Conservation (phyloP, 2,888 invertebrate species). For the Poecilobothrus nobilitatus region DNA sequence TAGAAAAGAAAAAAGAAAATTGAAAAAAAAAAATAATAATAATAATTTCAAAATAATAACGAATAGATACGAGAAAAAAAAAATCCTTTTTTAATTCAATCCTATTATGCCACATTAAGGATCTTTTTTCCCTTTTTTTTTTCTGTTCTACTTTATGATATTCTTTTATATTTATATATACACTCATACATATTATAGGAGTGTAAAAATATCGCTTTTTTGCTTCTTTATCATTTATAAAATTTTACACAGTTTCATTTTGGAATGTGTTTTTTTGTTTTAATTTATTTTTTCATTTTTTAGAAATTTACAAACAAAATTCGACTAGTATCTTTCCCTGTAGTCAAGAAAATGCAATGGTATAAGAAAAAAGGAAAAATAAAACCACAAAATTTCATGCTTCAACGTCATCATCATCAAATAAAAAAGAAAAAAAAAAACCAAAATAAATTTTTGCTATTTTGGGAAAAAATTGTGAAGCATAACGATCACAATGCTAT, state of each 20-base stretch:
- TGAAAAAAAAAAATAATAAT: too few relatives aligned
- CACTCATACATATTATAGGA: too few relatives aligned
- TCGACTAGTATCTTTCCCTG: too few relatives aligned
- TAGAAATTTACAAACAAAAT: too few relatives aligned
- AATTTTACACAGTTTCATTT: neutral
- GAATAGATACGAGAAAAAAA: neutral
- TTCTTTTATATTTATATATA: too few relatives aligned
- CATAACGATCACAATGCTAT: neutral
- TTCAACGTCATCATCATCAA: conserved; percentile 4
- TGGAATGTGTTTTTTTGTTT: neutral
- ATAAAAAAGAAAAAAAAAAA: neutral
- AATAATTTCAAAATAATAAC: neutral
- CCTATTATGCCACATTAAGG: conserved; percentile 4
- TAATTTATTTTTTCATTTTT: too few relatives aligned
- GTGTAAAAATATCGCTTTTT: too few relatives aligned
- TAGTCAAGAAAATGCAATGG: neutral
- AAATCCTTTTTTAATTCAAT: neutral
- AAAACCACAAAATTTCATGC: neutral
- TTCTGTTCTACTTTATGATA: neutral
- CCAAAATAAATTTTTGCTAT: neutral
- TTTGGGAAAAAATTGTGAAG: neutral
- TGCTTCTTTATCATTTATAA: neutral
- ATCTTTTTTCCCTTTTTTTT: neutral
- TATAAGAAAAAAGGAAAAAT: neutral
- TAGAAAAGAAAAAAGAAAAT: too few relatives aligned